phyloP scores from a whole-genome alignment of 1,140 invertebrate genomes.

The Macrostomum lignano region DNA sequence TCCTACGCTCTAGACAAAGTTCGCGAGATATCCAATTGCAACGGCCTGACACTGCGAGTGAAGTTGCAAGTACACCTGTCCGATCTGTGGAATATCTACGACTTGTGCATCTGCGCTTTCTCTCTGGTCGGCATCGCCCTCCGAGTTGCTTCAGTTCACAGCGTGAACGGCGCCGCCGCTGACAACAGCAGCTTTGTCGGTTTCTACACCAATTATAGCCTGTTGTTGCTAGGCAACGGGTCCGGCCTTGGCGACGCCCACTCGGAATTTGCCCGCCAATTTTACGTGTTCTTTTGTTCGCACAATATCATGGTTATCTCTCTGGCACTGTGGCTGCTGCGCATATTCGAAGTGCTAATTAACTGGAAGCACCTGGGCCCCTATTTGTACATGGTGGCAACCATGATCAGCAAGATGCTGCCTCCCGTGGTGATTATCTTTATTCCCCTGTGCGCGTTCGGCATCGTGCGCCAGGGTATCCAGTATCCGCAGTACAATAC shows the following conservation, averaged over 20 bases:
- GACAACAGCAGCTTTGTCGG: too few species aligned
- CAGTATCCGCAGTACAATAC: constrained; percentile 43
- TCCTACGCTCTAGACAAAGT: constrained; percentile 3
- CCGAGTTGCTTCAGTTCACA: too few species aligned
- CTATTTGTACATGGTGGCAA: constrained; percentile 4
- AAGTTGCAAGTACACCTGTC: constrained; percentile 20
- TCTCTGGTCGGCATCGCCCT: background rate
- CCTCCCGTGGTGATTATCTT: constrained; percentile 46
- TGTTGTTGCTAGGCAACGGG: too few species aligned
- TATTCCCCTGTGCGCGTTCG: constrained; percentile 79
- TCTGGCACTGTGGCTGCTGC: too few species aligned
- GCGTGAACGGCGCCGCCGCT: too few species aligned
- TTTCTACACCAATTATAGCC: too few species aligned
- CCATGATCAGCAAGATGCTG: constrained; percentile 5
- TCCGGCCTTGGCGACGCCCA: too few species aligned
- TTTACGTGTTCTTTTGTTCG: too few species aligned
- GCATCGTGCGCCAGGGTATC: constrained; percentile 68
- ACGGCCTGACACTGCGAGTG: background rate
- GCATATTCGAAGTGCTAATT: too few species aligned
- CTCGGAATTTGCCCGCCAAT: too few species aligned
- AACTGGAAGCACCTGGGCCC: constrained; percentile 3
- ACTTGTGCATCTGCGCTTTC: constrained; percentile 9
- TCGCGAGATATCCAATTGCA: constrained; percentile 1
- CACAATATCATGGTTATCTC: too few species aligned
- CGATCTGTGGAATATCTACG: constrained; percentile 23